A percentile compares a stretch with the other conserved stretches of the same genome.
Evolutionary conservation across 23 tunicate species (phyloP).

Genomic region (Clavelina lepadiformis): DNA sequence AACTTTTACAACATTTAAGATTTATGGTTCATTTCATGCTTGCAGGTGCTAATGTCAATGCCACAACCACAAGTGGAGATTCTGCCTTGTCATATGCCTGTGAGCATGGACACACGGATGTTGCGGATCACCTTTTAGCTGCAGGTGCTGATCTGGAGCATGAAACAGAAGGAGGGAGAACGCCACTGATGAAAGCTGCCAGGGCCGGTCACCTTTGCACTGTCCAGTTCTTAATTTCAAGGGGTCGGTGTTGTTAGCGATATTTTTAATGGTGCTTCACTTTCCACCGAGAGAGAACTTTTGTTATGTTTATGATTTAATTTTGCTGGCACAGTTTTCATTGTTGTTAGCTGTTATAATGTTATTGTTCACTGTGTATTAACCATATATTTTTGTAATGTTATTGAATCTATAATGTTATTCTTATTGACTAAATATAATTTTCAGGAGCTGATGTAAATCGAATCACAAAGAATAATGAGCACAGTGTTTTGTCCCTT

Average conservation of each 20-base stretch:
- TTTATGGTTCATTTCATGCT: too few relatives aligned
- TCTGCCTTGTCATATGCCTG: conserved; percentile 94
- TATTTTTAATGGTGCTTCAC: too few relatives aligned
- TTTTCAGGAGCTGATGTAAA: conserved; percentile 95
- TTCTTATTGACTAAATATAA: too few relatives aligned
- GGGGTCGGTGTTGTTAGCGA: too few relatives aligned
- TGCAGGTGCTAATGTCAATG: conserved; percentile 74
- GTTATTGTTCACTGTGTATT: too few relatives aligned
- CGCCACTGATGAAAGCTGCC: conserved; percentile 99
- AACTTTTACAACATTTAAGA: background rate
- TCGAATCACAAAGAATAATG: conserved; percentile 74
- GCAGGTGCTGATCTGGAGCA: conserved; percentile 90
- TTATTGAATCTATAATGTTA: too few relatives aligned
- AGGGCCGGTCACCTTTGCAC: conserved; percentile 91
- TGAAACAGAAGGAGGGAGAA: conserved; percentile 95
- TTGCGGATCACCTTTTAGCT: conserved; percentile 59
- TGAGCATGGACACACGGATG: conserved; percentile 94
- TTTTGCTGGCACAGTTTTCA: background rate
- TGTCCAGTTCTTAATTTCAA: conserved; percentile 73
- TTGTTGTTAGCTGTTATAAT: too few relatives aligned
- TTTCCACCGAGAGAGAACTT: too few relatives aligned
- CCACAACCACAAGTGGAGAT: conserved; percentile 88
- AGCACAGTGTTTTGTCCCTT: conserved; percentile 87
- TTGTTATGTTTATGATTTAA: background rate
- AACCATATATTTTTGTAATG: too few relatives aligned